phyloP scores from a whole-genome alignment of 2,888 invertebrate species.

The Odiellus spinosus region DNA sequence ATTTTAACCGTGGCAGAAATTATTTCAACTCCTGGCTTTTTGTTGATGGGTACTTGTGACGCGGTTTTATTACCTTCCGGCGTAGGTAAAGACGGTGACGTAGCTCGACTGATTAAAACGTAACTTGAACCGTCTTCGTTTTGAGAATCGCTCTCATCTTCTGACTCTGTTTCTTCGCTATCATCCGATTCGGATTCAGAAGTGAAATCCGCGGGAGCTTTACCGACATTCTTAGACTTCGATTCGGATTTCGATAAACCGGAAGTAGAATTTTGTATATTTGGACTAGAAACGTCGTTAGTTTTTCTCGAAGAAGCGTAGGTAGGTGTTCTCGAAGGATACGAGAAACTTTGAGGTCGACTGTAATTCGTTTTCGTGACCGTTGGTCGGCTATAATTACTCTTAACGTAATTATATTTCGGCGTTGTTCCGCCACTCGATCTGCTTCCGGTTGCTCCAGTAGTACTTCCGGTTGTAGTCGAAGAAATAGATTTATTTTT shows the following conservation, averaged over 20 bases:
- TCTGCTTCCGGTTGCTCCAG: neutral
- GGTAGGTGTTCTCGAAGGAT: neutral
- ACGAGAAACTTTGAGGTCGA: neutral
- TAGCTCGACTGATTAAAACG: slow-evolving; percentile 10
- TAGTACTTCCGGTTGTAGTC: neutral
- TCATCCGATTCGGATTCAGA: slow-evolving; percentile 14
- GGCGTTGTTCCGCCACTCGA: too few relatives aligned
- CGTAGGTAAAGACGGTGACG: slow-evolving; percentile 10
- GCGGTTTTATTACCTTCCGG: neutral
- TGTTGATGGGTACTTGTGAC: neutral
- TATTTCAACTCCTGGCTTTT: neutral
- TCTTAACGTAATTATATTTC: neutral
- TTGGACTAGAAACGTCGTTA: neutral
- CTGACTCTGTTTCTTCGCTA: slow-evolving; percentile 5
- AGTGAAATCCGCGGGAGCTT: slow-evolving; percentile 17
- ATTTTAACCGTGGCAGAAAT: slow-evolving; percentile 3
- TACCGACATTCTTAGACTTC: slow-evolving; percentile 3
- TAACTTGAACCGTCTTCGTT: slow-evolving; percentile 4
- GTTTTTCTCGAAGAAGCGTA: neutral
- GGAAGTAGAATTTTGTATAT: neutral
- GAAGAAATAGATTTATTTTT: too few relatives aligned
- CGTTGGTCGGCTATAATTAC: neutral
- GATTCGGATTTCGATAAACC: neutral
- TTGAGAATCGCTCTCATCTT: slow-evolving; percentile 5
- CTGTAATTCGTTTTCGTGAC: neutral